These are phyloP conservation scores for Plutomurus gul DNA, from an alignment of 1,140 invertebrate species.

Conservation along the genomic window DNA sequence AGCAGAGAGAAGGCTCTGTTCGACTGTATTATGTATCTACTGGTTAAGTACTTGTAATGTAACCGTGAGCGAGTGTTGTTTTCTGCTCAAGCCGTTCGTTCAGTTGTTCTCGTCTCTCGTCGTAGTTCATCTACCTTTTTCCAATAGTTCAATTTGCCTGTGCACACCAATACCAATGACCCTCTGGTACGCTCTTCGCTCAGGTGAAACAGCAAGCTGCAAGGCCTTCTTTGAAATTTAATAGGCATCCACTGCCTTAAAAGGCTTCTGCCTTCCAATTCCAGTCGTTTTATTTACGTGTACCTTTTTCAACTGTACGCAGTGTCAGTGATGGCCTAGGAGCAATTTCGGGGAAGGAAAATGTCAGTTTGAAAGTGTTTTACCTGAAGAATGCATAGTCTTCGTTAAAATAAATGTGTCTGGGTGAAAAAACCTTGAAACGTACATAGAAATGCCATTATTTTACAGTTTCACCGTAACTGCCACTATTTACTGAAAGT, in stretches of 20 bases:
- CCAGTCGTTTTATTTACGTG: not conserved
- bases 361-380: no score
- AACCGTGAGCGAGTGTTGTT: conserved; percentile 10
- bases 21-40: no score
- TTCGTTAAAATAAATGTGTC: no score
- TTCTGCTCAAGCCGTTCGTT: conserved; percentile 14
- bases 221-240: not conserved
- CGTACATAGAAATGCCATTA: no score
- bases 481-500: no score
- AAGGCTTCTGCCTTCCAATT: not conserved
- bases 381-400: no score
- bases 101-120: not conserved
- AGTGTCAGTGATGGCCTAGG: not conserved
- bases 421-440: no score
- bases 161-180: conserved; percentile 26
- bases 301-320: not conserved
- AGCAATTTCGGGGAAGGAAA: no score
- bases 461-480: no score
- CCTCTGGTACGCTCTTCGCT: not conserved
- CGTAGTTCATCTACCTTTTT: conserved; percentile 20
- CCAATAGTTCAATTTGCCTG: not conserved
- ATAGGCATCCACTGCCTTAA: not conserved
- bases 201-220: not conserved
- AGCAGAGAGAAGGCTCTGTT: no score
- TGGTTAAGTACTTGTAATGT: no score